phyloP scores from a whole-genome alignment of 2,797 vertebrate species.

The Nyctalus aviator region DNA sequence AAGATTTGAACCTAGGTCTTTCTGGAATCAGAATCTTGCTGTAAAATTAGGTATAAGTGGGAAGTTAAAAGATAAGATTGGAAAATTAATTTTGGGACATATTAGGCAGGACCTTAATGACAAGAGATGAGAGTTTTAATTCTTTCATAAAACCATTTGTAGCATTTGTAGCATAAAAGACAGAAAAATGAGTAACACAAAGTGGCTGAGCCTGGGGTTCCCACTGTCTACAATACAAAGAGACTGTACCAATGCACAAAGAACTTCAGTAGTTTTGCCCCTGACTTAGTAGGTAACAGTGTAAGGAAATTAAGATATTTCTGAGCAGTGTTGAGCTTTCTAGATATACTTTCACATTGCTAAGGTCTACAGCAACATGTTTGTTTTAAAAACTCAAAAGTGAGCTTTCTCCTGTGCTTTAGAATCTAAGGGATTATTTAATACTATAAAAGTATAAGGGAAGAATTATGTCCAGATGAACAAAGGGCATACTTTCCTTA shows the following conservation, averaged over 20 bases:
- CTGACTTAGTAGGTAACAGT: not conserved
- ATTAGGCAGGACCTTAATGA: not conserved
- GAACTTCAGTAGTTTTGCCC: not conserved
- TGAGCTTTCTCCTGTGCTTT: conserved; percentile 5
- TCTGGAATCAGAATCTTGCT: not conserved
- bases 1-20: not conserved
- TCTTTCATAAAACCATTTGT: conserved; percentile 34
- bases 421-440: not conserved
- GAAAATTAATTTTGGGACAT: not conserved
- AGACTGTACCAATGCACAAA: not conserved
- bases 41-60: not conserved
- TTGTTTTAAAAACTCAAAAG: not conserved
- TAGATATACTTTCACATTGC: not conserved
- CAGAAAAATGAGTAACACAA: not conserved
- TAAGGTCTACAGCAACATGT: not conserved
- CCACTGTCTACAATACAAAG: not conserved
- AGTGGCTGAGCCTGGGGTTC: not conserved
- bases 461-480: not conserved
- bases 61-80: not conserved
- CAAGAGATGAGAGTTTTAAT: not conserved
- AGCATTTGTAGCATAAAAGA: conserved; percentile 21
- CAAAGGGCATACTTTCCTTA: not conserved
- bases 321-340: not conserved
- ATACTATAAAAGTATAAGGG: not conserved
- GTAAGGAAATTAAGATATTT: not conserved